These are phyloP conservation scores for Engystomops pustulosus DNA, from an alignment of 2,113 vertebrate species.

Conservation along the genomic window DNA sequence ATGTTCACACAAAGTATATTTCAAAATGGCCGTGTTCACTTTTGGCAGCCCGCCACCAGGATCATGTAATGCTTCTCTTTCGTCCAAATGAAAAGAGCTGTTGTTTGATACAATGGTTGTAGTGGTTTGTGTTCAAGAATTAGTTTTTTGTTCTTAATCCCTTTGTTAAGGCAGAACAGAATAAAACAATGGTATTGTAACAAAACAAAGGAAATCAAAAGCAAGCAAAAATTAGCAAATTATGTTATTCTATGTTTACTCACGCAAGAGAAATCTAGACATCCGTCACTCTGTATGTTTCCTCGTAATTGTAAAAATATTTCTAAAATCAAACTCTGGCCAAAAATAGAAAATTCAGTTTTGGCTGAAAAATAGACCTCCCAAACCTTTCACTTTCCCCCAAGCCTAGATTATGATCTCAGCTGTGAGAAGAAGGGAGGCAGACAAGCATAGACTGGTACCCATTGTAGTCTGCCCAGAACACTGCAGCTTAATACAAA, in stretches of 20 bases:
- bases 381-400: background rate
- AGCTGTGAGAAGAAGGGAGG: background rate
- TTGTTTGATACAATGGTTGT: conserved; percentile 38
- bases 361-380: background rate
- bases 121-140: conserved; percentile 38
- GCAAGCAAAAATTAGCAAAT: background rate
- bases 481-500: background rate
- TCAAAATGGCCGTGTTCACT: conserved; percentile 69
- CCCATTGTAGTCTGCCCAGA: background rate
- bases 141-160: conserved; percentile 26
- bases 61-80: conserved; percentile 66
- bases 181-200: conserved; percentile 14
- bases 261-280: background rate
- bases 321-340: background rate
- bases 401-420: background rate
- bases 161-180: conserved; percentile 22
- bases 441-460: background rate
- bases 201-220: conserved; percentile 17
- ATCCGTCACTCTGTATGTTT: background rate
- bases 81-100: conserved; percentile 39
- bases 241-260: background rate
- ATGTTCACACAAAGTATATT: conserved; percentile 64
- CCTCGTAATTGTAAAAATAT: background rate
- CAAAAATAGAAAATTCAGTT: background rate
- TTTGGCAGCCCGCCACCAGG: conserved; percentile 68